Conservation (phyloP, 2,888 invertebrate species). For the Conops quadrifasciatus region DNA sequence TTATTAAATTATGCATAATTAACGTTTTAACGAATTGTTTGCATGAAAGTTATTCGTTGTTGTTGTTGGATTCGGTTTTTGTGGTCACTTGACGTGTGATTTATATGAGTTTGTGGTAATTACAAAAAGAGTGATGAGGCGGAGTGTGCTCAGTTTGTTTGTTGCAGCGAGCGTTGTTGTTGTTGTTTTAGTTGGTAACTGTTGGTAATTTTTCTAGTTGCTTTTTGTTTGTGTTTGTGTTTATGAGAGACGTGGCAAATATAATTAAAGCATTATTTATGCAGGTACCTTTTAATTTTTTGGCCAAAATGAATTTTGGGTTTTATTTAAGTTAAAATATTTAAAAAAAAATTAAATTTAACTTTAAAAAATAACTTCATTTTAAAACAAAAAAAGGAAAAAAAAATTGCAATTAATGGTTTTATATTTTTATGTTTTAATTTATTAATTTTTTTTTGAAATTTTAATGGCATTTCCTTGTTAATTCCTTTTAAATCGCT, state of each 20-base stretch:
- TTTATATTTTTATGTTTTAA: not conserved
- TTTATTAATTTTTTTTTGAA: not conserved
- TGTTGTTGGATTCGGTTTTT: not conserved
- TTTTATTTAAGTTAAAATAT: no score
- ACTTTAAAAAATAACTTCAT: no score
- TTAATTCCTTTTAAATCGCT: conserved; percentile 2
- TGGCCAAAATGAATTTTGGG: no score
- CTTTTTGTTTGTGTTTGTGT: no score
- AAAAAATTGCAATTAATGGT: not conserved
- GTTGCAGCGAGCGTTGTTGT: no score
- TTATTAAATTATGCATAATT: conserved; percentile 29
- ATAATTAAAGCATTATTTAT: conserved; percentile 11
- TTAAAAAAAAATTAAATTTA: no score
- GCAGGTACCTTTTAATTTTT: not conserved
- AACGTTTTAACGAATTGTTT: conserved; percentile 2
- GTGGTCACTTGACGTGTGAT: not conserved
- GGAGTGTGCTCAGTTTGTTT: no score
- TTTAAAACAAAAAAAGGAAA: no score
- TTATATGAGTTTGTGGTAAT: not conserved
- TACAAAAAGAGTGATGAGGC: not conserved
- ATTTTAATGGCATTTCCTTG: not conserved
- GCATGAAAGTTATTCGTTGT: not conserved
- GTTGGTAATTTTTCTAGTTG: no score
- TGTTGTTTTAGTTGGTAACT: no score
- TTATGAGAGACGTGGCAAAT: not conserved